Conservation (phyloP, 2,888 invertebrate species). For the Lasioglossum pauxillum region DNA sequence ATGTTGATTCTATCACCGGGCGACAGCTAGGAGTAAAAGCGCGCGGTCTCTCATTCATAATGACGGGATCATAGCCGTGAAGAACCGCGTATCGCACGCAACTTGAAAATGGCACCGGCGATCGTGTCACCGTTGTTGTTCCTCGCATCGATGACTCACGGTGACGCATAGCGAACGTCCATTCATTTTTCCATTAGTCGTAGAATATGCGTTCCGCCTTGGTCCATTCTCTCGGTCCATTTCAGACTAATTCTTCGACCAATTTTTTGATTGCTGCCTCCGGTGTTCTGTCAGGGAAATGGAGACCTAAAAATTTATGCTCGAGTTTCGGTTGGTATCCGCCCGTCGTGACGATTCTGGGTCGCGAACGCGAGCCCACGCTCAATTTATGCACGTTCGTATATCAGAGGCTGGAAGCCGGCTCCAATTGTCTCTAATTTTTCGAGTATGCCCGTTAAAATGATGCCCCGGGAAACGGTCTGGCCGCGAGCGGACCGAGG, state of each 20-base stretch:
- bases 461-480: conserved; percentile 3
- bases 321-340: not conserved
- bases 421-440: conserved; percentile 57
- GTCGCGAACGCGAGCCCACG: conserved; percentile 63
- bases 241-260: not conserved
- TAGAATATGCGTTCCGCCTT: not conserved
- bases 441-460: conserved; percentile 45
- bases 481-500: not conserved
- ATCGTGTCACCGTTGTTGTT: conserved; percentile 23
- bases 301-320: not conserved
- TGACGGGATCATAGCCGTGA: conserved; percentile 23
- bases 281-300: too few species aligned
- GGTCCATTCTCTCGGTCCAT: not conserved
- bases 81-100: conserved; percentile 36
- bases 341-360: conserved; percentile 24
- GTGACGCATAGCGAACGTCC: conserved; percentile 20
- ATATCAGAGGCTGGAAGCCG: conserved; percentile 37
- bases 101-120: conserved; percentile 26
- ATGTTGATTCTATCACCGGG: not conserved
- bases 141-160: conserved; percentile 35
- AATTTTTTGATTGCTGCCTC: not conserved
- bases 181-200: conserved; percentile 39
- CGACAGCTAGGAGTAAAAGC: not conserved
- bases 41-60: conserved; percentile 41
- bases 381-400: conserved; percentile 65